Evolutionary conservation across 1,140 invertebrate genomes (phyloP).

Genomic region (Paralvinella palmiformis): DNA sequence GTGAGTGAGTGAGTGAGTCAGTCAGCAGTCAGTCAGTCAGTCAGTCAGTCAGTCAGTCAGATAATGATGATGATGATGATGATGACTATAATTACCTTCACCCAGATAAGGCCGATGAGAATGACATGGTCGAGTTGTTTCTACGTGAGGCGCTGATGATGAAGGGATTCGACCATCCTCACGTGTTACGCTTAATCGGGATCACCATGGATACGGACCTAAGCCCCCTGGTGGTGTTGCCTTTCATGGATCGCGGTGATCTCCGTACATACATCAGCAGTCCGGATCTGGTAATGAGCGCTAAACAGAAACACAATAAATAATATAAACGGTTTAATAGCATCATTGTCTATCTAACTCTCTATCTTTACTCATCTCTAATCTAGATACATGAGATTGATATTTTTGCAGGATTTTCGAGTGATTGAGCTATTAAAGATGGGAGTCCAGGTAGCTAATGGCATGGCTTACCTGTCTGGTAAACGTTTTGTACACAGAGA

Average conservation of each 20-base stretch:
- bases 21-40: not conserved
- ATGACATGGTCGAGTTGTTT: constrained; percentile 41
- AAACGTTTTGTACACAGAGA: constrained; percentile 94
- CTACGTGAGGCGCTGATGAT: constrained; percentile 53
- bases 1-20: not conserved
- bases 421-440: constrained; percentile 51
- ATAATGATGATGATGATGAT: not conserved
- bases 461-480: constrained; percentile 92
- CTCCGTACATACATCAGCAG: constrained; percentile 49
- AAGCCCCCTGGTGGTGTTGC: constrained; percentile 51
- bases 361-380: no score
- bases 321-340: no score
- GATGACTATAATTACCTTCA: not conserved
- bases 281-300: constrained; percentile 31
- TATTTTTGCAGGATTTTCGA: no score
- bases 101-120: constrained; percentile 21
- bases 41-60: not conserved
- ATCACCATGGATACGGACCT: constrained; percentile 49
- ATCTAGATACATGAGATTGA: no score
- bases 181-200: constrained; percentile 52
- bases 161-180: constrained; percentile 53
- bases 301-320: no score
- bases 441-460: constrained; percentile 70
- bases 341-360: no score
- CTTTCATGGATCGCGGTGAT: constrained; percentile 53